These are phyloP conservation scores for Calameuta idolon DNA, from an alignment of 2,888 invertebrate genomes.

Conservation along the genomic window DNA sequence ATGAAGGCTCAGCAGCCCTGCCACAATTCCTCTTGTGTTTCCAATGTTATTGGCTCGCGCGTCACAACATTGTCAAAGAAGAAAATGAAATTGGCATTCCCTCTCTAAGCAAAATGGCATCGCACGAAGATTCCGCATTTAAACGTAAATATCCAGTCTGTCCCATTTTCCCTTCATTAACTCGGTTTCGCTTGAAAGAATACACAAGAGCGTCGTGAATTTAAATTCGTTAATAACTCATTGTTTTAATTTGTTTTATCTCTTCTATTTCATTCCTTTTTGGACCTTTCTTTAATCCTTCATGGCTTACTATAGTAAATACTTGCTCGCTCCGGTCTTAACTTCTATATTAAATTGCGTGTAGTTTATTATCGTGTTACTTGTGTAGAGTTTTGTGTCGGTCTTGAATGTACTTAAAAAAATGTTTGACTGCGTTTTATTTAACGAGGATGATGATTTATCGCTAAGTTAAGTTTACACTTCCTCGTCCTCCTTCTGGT, in stretches of 20 bases:
- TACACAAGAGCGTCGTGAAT: neutral
- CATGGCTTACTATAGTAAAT: constrained; percentile 15
- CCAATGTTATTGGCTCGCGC: neutral
- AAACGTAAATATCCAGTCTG: neutral
- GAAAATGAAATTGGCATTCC: neutral
- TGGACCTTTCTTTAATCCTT: constrained; percentile 16
- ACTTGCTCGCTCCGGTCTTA: neutral
- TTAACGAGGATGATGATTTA: neutral
- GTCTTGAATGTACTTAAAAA: neutral
- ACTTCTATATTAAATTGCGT: neutral
- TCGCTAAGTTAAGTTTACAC: constrained; percentile 7
- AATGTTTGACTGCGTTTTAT: neutral
- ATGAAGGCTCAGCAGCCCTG: neutral
- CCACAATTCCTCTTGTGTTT: neutral
- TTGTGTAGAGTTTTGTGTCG: neutral
- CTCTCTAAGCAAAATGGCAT: neutral
- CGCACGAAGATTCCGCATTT: neutral
- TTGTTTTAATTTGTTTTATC: constrained; percentile 23
- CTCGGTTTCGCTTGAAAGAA: neutral
- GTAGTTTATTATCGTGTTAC: neutral
- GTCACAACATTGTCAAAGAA: neutral
- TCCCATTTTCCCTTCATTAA: neutral
- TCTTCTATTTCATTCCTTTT: constrained; percentile 16
- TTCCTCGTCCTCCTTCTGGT: neutral
- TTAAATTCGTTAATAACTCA: neutral